Evolutionary conservation across 1,140 invertebrate genomes (phyloP).

Genomic region (Sitophilus oryzae): DNA sequence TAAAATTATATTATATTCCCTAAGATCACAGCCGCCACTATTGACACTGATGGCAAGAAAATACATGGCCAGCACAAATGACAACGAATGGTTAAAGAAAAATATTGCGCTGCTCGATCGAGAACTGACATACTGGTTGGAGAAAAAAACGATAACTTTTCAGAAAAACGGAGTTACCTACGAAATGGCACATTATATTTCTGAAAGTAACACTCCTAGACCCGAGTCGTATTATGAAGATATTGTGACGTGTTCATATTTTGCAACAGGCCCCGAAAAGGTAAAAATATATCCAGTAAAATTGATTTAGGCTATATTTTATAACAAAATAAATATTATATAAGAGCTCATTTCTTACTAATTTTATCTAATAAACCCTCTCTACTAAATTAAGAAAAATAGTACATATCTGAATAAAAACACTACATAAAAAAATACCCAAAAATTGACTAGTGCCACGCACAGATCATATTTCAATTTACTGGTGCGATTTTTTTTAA

Average conservation of each 20-base stretch:
- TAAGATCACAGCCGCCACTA: conserved; percentile 77
- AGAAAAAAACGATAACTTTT: conserved; percentile 52
- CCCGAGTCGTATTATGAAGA: conserved; percentile 72
- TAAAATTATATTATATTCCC: background rate
- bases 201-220: conserved; percentile 60
- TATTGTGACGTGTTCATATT: conserved; percentile 39
- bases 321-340: too few species aligned
- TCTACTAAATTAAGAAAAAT: too few species aligned
- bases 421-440: too few species aligned
- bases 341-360: too few species aligned
- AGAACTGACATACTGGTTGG: conserved; percentile 63
- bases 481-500: too few species aligned
- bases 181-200: conserved; percentile 53
- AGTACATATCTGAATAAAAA: too few species aligned
- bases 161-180: conserved; percentile 51
- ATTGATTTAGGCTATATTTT: background rate
- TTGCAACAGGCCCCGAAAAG: background rate
- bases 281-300: conserved; percentile 3
- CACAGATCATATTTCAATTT: too few species aligned
- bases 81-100: conserved; percentile 57
- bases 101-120: conserved; percentile 58
- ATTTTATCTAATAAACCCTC: too few species aligned
- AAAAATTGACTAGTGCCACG: too few species aligned
- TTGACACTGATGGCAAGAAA: conserved; percentile 69
- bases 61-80: conserved; percentile 61